Percentiles rank a stretch among this genome's conserved stretches.
Conservation (phyloP, 2,888 invertebrate species). For the Pseudeuparius sepicola region DNA sequence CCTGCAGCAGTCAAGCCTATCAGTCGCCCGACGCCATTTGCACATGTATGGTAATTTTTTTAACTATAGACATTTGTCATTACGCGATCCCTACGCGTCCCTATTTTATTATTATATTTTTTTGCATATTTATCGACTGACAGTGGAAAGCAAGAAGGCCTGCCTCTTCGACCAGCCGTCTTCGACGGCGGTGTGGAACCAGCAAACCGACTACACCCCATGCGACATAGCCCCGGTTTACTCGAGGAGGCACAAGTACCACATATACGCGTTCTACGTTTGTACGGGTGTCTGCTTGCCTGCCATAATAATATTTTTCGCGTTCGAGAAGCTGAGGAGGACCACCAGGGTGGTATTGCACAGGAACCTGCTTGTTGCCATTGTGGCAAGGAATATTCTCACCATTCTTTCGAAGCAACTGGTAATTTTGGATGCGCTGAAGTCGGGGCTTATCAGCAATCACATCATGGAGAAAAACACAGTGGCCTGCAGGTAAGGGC, state of each 20-base stretch:
- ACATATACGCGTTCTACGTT: constrained; percentile 44
- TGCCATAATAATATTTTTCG: constrained; percentile 47
- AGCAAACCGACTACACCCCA: constrained; percentile 46
- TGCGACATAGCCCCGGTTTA: constrained; percentile 49
- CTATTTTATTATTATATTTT: not conserved
- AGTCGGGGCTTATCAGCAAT: constrained; percentile 37
- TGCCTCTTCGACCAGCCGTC: constrained; percentile 43
- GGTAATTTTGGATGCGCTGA: constrained; percentile 49
- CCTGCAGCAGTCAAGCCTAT: constrained; percentile 52
- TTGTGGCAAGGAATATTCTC: constrained; percentile 47
- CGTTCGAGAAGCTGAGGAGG: constrained; percentile 45
- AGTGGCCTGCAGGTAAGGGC: constrained; percentile 43
- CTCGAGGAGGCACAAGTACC: constrained; percentile 43
- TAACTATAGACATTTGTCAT: not conserved
- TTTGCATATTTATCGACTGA: too few species aligned
- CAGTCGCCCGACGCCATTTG: constrained; percentile 48
- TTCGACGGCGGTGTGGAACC: constrained; percentile 40
- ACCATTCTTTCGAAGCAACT: constrained; percentile 47
- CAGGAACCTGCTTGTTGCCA: constrained; percentile 49
- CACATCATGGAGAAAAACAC: constrained; percentile 43
- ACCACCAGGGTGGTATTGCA: constrained; percentile 41
- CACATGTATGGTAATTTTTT: constrained; percentile 35
- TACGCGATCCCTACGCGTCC: not conserved
- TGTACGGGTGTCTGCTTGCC: constrained; percentile 47
- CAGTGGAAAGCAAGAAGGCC: constrained; percentile 49